Evolutionary conservation across 2,113 vertebrate species (phyloP), one percentile per base, ranked within the genome.

Genomic region (Cairina moschata): DNA sequence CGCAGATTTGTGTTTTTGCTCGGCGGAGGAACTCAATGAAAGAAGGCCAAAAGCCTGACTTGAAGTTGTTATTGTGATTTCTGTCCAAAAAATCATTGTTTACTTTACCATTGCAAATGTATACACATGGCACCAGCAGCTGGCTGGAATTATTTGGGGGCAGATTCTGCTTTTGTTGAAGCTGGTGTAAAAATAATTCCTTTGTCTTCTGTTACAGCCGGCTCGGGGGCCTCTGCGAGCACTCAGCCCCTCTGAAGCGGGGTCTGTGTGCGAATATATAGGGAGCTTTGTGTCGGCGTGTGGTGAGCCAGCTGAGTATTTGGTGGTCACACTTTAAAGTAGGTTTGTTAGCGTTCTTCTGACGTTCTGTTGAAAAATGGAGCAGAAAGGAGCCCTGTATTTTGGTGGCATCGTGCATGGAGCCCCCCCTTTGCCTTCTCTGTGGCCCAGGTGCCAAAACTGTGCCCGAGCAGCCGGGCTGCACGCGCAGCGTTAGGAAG

Each of bases 401-500:
- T 31, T 54, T 17, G 20, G 26, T 13, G 36, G 31, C 48, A 29
- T 16, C 44, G 32, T 21, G 6, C 17, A 67, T 7, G 52, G n/a
- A 12, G 0, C 8, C 8, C 38, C 46, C 46, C 18, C 13, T 8
- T 7, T 50, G 20, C 31, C 52, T 91, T 59, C 67, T 63, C 48
- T 83, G 62, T 63, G 74, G 67, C 60, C 74, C 66, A 38, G 8
- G 44, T 28, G 56, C 40, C 36, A 29, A 72, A 52, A 26, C 50
- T 13, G 23, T 25, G 50, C 50, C 50, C 13, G 23, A 26, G 50
- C 50, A 25, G 50, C 13, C 50, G 13, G 23, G 50, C 31, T 0
- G 6, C 62, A 29, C 88, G 4, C 22, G 3, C 9, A 13, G 2
- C 9, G 0, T 3, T 4, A 2, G 79, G 56, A 38, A 69, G 17